Conservation (phyloP, 2,888 invertebrate genomes). For the Mechanitis messenoides region DNA sequence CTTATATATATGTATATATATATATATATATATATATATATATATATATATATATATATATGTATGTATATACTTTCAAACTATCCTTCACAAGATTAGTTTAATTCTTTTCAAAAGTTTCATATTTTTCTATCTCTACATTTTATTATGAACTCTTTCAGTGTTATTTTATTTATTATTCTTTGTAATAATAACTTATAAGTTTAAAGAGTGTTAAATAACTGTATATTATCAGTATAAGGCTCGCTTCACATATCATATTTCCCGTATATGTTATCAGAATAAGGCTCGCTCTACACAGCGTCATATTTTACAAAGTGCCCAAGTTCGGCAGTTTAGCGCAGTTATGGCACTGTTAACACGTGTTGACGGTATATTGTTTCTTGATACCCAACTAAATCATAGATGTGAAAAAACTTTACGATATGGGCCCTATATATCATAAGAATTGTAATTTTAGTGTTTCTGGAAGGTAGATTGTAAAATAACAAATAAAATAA, state of each 20-base stretch:
- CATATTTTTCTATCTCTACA: too few species aligned
- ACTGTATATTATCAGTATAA: slow-evolving; percentile 24
- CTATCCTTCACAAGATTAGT: too few species aligned
- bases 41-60: too few species aligned
- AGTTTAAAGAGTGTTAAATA: too few species aligned
- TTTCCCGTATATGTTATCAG: slow-evolving; percentile 27
- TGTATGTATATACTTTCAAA: too few species aligned
- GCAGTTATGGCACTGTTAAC: slow-evolving; percentile 72
- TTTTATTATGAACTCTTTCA: too few species aligned
- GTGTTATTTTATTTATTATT: too few species aligned
- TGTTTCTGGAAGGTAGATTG: neutral
- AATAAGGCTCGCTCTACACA: slow-evolving; percentile 61
- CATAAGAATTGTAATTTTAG: slow-evolving; percentile 6
- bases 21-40: too few species aligned
- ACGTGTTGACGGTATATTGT: slow-evolving; percentile 70
- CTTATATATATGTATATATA: too few species aligned
- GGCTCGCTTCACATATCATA: slow-evolving; percentile 7
- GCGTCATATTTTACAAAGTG: slow-evolving; percentile 74
- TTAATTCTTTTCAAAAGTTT: too few species aligned
- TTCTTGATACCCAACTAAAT: slow-evolving; percentile 55
- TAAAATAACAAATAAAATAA: too few species aligned
- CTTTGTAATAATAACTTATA: too few species aligned
- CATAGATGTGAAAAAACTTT: slow-evolving; percentile 43
- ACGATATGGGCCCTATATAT: slow-evolving; percentile 28
- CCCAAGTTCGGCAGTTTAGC: slow-evolving; percentile 72